Evolutionary conservation across 2,113 vertebrate species (phyloP), one percentile per base, ranked within the genome.

Genomic region (Pogona vitticeps): DNA sequence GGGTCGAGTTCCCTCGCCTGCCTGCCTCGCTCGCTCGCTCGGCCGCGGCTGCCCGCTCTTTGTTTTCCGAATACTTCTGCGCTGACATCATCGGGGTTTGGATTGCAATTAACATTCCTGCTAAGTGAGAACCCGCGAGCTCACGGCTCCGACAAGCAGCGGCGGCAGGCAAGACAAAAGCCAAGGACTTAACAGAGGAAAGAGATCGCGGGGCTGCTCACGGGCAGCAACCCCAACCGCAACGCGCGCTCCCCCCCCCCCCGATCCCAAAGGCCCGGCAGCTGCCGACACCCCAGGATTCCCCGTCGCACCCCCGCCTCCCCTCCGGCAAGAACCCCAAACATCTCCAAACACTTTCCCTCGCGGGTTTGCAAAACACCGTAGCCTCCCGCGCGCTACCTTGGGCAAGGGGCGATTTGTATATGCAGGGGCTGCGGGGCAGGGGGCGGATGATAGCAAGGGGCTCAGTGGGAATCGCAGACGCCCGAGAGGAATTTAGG

Each of bases 1-100:
- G 46, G 46, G 52, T 61, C 75, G 76, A 63, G 76, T 61, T 21
- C 76, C 86, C 68, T 65, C 18, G 61, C 23, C 61, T 26, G 18
- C 23, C 82, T 75, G 65, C 65, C 65, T 68, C 1, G 26, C 83
- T 76, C n/a, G 65, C 72, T 26, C 77, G 59, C 21, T 38, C 77
- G 20, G 13, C 20, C 23, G 33, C 36, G 40, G 38, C 75, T 80
- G 67, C 89, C 82, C 84, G 90, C 91, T 94, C 95, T 95, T 95
- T 95, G 94, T 95, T 95, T 95, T 92, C 94, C 93, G 91, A 93
- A 95, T 95, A 90, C 90, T 80, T 94, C 86, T 84, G 89, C 89
- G 80, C 91, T 95, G 95, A 95, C 95, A 94, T 95, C 95, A 95
- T 72, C 86, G 79, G 90, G 85, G 85, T 84, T 93, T 93, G 95